These are phyloP conservation scores for Urechis unicinctus DNA, from an alignment of 2,888 invertebrate genomes.

Conservation along the genomic window DNA sequence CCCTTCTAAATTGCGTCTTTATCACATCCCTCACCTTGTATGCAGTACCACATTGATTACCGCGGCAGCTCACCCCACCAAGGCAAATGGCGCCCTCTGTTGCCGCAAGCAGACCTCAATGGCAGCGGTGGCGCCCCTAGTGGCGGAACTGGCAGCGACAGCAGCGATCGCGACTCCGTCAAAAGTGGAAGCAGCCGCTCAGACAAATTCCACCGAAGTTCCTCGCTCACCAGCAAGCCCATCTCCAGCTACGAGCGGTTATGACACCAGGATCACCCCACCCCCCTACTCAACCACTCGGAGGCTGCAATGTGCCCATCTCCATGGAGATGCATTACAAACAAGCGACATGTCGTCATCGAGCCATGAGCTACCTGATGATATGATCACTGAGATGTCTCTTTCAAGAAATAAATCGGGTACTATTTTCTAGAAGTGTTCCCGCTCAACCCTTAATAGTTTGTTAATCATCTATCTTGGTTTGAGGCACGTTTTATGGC, in stretches of 20 bases:
- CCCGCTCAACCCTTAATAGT: too few relatives aligned
- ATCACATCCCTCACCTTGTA: conserved; percentile 2
- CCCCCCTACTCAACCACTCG: too few relatives aligned
- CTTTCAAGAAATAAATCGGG: too few relatives aligned
- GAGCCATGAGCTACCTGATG: too few relatives aligned
- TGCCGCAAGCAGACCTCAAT: neutral
- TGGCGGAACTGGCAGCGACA: neutral
- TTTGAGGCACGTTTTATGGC: too few relatives aligned
- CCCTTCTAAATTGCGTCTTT: too few relatives aligned
- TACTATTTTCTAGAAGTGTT: too few relatives aligned
- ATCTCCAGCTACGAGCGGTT: conserved; percentile 12
- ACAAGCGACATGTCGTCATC: too few relatives aligned
- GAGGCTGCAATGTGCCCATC: too few relatives aligned
- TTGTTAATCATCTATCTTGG: too few relatives aligned
- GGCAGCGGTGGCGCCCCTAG: neutral
- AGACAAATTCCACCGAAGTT: conserved; percentile 29
- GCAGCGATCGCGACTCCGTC: conserved; percentile 25
- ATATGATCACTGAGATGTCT: too few relatives aligned
- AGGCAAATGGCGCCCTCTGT: conserved; percentile 2
- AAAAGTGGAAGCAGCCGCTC: conserved; percentile 28
- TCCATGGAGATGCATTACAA: too few relatives aligned
- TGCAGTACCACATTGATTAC: conserved; percentile 54
- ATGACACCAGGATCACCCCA: conserved; percentile 1
- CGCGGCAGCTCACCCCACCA: conserved; percentile 30
- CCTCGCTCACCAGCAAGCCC: conserved; percentile 25